phyloP scores from a whole-genome alignment of 2,888 invertebrate species.

The Drosophila infuscata region DNA sequence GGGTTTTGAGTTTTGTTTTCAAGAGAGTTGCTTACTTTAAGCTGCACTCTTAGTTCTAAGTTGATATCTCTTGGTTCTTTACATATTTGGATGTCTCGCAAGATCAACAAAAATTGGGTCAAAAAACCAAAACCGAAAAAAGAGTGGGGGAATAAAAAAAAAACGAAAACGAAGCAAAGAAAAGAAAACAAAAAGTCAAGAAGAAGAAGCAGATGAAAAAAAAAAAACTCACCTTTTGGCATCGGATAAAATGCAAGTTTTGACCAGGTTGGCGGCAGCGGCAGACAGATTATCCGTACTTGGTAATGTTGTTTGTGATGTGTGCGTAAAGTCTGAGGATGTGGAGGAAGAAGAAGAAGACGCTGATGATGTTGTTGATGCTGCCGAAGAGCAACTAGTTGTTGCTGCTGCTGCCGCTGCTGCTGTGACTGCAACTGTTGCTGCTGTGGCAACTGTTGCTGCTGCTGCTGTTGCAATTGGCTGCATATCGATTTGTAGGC shows the following conservation, averaged over 20 bases:
- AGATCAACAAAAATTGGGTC: slow-evolving; percentile 37
- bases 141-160: slow-evolving; percentile 11
- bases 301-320: slow-evolving; percentile 76
- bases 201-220: background rate
- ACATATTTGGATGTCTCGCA: slow-evolving; percentile 6
- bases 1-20: background rate
- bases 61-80: slow-evolving; percentile 15
- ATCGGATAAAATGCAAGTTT: slow-evolving; percentile 80
- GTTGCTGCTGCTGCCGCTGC: slow-evolving; percentile 20
- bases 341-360: slow-evolving; percentile 57
- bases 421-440: slow-evolving; percentile 41
- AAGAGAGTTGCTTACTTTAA: slow-evolving; percentile 18
- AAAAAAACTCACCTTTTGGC: slow-evolving; percentile 78
- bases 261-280: slow-evolving; percentile 76
- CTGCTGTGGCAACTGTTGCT: slow-evolving; percentile 21
- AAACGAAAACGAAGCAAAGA: slow-evolving; percentile 8
- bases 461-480: slow-evolving; percentile 40
- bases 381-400: slow-evolving; percentile 18
- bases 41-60: slow-evolving; percentile 46
- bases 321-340: slow-evolving; percentile 76
- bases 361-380: slow-evolving; percentile 46
- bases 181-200: slow-evolving; percentile 40
- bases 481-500: slow-evolving; percentile 72
- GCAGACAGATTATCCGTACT: slow-evolving; percentile 76
- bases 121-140: slow-evolving; percentile 19